A percentile compares a stretch with the other conserved stretches of the same genome.
These are phyloP conservation scores for Elephantulus edwardii DNA, from an alignment of 2,113 vertebrate species.

Conservation along the genomic window DNA sequence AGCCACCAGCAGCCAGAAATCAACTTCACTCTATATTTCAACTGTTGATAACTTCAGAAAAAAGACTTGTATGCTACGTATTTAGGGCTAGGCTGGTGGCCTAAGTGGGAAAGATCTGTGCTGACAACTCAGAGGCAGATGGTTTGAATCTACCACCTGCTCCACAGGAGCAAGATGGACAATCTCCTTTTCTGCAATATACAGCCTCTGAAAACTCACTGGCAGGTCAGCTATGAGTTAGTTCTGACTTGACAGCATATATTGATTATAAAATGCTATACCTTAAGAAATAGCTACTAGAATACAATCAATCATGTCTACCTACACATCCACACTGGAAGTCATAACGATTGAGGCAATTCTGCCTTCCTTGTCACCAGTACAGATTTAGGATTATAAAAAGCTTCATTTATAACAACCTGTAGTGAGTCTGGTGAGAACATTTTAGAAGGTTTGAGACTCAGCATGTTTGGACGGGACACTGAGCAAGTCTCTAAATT, in stretches of 20 bases:
- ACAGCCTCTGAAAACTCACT: too few relatives aligned
- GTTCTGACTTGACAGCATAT: too few relatives aligned
- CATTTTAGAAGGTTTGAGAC: background rate
- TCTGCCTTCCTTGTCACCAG: background rate
- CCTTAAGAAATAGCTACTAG: background rate
- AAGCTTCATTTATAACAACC: conserved; percentile 23
- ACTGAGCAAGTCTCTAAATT: conserved; percentile 39
- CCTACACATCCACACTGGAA: background rate
- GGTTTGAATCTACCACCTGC: too few relatives aligned
- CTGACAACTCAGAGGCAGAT: too few relatives aligned
- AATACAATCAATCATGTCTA: background rate
- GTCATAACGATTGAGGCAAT: background rate
- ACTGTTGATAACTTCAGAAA: background rate
- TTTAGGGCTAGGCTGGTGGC: too few relatives aligned
- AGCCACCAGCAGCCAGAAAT: background rate
- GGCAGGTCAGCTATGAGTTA: too few relatives aligned
- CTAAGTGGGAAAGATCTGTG: too few relatives aligned
- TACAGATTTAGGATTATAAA: conserved; percentile 46
- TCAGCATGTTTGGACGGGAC: background rate
- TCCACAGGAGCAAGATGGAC: too few relatives aligned
- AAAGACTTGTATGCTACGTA: background rate
- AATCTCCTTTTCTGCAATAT: too few relatives aligned
- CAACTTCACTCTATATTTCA: background rate
- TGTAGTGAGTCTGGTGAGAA: conserved; percentile 14
- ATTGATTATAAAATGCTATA: too few relatives aligned